Percentiles rank a stretch among this genome's conserved stretches.
phyloP scores from a whole-genome alignment of 2,888 invertebrate genomes.

The Euplagia quadripunctaria region DNA sequence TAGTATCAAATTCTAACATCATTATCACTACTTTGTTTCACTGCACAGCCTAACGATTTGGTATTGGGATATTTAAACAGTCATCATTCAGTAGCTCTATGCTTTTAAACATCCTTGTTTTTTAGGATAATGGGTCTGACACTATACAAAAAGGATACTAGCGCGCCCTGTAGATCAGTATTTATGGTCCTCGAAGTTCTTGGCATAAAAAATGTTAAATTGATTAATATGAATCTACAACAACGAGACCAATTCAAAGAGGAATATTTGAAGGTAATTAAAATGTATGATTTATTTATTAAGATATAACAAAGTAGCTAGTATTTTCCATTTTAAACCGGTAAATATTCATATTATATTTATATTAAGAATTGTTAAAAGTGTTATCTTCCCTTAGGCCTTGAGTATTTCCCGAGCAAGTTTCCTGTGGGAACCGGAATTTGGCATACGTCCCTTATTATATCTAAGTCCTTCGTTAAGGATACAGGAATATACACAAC shows the following conservation, averaged over 20 bases:
- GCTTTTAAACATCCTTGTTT: background rate
- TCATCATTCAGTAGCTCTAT: background rate
- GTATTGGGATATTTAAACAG: background rate
- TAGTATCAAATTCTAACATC: background rate
- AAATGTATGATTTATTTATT: background rate
- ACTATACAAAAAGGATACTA: constrained; percentile 53
- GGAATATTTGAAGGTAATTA: constrained; percentile 66
- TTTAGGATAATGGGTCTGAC: constrained; percentile 38
- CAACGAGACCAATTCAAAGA: constrained; percentile 65
- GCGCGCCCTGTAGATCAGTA: constrained; percentile 54
- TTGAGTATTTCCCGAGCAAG: too few species aligned
- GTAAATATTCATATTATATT: too few species aligned
- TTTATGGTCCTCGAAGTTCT: constrained; percentile 51
- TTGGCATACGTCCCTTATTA: too few species aligned
- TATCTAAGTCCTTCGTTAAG: too few species aligned
- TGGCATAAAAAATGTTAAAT: constrained; percentile 42
- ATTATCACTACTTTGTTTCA: background rate
- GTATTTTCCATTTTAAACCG: too few species aligned
- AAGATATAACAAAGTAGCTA: background rate
- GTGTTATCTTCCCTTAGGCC: too few species aligned
- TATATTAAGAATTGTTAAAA: too few species aligned
- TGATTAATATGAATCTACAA: constrained; percentile 45
- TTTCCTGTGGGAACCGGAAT: too few species aligned
- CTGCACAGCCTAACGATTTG: background rate
- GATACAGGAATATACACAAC: too few species aligned